Evolutionary conservation across 2,888 invertebrate species (phyloP), one percentile per base, ranked within the genome.

Genomic region (Sinopyrophorus schimmeli): DNA sequence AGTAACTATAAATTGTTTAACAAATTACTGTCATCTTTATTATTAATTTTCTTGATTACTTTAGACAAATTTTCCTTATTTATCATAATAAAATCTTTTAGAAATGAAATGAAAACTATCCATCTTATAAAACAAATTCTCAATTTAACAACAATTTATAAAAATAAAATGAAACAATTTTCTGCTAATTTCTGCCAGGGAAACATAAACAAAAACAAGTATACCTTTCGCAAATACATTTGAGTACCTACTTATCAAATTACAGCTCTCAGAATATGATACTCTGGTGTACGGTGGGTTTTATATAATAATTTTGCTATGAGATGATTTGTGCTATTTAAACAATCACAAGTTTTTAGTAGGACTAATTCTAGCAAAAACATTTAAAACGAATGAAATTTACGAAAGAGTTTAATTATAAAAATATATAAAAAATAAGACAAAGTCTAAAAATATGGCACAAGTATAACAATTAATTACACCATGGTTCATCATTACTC

Each of bases 401-500:
- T 20, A 31, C 10, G 3, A 26, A 9, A 5, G 5, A 5, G 26
- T 26, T 3, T 26, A 26, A 10, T 5, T 4, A 5, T 10, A 10
- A 24, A n/a, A 14, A 31, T 3, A 23, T 35, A 5, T 20, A 15
- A 9, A 14, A 11, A 23, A 16, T 5, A 35, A 21, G 11, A 37
- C 3, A 12, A 5, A 5, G 12, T 18, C 20, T 6, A 20, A 17
- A 28, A 20, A 11, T 12, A 9, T 3, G 10, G 11, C 2, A 5
- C 5, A 28, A 28, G 3, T 7, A 21, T 20, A 10, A 20, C 38
- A 39, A 35, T 60, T 54, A 71, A 56, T 71, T 72, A 66, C 70
- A 70, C 71, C 71, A 91, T 0, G 89, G 87, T 7, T 77, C 78
- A 77, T 91, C 91, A 26, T 76, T 78, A 0, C 73, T 65, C 0